Conservation (phyloP, 1,140 invertebrate species). For the Hestina assimilis region DNA sequence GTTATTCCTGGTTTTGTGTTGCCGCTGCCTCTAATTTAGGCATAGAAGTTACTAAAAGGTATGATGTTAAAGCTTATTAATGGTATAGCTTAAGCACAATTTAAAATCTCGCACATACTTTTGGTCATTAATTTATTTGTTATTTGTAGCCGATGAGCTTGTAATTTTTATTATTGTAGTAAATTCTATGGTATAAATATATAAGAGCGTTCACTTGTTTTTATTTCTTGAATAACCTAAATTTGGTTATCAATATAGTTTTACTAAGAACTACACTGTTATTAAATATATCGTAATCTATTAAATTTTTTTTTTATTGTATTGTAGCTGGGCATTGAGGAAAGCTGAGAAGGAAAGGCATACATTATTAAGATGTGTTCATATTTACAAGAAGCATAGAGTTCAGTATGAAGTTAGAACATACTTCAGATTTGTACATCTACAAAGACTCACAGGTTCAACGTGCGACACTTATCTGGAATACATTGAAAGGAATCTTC, state of each 20-base stretch:
- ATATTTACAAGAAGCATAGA: slow-evolving; percentile 95
- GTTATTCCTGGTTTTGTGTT: slow-evolving; percentile 91
- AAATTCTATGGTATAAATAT: no score
- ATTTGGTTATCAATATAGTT: no score
- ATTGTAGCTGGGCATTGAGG: slow-evolving; percentile 83
- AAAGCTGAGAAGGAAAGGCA: slow-evolving; percentile 87
- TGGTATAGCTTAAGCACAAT: neutral
- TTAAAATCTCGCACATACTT: no score
- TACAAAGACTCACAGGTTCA: slow-evolving; percentile 93
- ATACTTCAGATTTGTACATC: slow-evolving; percentile 91
- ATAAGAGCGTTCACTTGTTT: no score
- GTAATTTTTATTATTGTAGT: no score
- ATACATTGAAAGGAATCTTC: slow-evolving; percentile 97
- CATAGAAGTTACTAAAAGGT: slow-evolving; percentile 87
- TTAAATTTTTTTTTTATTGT: slow-evolving; percentile 15
- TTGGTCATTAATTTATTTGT: no score
- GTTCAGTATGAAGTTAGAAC: slow-evolving; percentile 98
- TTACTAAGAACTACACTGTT: no score
- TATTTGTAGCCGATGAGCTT: no score
- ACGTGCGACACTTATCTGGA: slow-evolving; percentile 97
- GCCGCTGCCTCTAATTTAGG: slow-evolving; percentile 88
- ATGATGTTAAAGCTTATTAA: slow-evolving; percentile 15
- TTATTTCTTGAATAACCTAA: no score
- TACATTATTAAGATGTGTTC: slow-evolving; percentile 92
- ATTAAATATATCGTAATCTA: no score